Conservation (phyloP, 2,797 vertebrate genomes). For the Cuculus canorus region DNA sequence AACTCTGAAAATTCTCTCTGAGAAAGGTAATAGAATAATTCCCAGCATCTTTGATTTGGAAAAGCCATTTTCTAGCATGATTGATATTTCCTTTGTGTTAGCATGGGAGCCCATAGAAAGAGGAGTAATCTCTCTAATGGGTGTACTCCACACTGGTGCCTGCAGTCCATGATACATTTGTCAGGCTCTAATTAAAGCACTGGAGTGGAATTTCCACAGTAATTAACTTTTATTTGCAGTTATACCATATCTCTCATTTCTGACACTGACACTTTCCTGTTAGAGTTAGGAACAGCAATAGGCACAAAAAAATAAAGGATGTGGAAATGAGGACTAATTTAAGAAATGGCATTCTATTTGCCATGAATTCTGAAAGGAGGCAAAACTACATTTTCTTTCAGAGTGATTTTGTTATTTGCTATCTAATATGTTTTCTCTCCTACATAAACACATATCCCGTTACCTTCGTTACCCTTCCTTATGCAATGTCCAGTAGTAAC, state of each 20-base stretch:
- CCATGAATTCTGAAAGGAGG: background rate
- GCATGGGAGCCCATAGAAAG: slow-evolving; percentile 38
- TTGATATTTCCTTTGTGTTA: slow-evolving; percentile 68
- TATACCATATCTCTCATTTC: slow-evolving; percentile 42
- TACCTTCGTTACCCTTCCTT: background rate
- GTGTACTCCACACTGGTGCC: slow-evolving; percentile 28
- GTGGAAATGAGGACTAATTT: background rate
- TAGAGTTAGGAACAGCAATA: slow-evolving; percentile 1
- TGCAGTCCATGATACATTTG: slow-evolving; percentile 48
- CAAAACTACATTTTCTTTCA: background rate
- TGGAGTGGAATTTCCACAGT: slow-evolving; percentile 57
- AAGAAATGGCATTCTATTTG: background rate
- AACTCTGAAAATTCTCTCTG: background rate
- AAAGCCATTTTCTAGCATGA: slow-evolving; percentile 44
- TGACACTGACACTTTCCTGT: slow-evolving; percentile 34
- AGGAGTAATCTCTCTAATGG: slow-evolving; percentile 62
- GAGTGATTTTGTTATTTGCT: background rate
- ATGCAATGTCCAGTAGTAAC: background rate
- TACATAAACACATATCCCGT: background rate
- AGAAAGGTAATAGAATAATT: slow-evolving; percentile 66
- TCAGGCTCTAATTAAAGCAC: slow-evolving; percentile 71
- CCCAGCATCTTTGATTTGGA: slow-evolving; percentile 55
- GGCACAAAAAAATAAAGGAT: background rate
- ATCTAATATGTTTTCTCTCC: background rate
- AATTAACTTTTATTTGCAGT: slow-evolving; percentile 70